Conservation (phyloP, 53 echinoderm and acorn worm species). For the Glandiceps talaboti region DNA sequence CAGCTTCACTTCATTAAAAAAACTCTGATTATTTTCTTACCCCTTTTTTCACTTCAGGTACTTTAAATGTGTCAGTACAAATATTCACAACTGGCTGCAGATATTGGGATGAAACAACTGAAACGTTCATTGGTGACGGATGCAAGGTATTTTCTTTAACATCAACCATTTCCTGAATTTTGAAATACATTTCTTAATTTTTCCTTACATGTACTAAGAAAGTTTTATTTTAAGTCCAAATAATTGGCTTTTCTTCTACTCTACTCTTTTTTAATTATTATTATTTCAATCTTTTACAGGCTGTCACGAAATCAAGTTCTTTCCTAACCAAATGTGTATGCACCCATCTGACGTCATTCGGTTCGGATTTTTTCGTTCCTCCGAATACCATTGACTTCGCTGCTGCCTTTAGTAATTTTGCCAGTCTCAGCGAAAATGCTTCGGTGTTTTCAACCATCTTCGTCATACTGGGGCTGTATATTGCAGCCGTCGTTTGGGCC, state of each 20-base stretch:
- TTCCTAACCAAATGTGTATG: background rate
- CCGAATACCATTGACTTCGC: background rate
- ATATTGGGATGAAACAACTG: slow-evolving; percentile 23
- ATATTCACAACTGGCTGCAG: slow-evolving; percentile 33
- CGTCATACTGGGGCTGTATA: background rate
- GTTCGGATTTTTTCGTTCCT: background rate
- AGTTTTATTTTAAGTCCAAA: too few relatives aligned
- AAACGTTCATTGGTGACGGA: slow-evolving; percentile 25
- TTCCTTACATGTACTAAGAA: too few relatives aligned
- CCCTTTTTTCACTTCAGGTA: background rate
- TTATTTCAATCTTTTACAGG: background rate
- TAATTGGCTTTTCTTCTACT: too few relatives aligned
- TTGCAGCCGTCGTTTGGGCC: background rate
- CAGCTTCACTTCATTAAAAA: too few relatives aligned
- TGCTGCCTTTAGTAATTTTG: background rate
- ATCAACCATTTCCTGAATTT: too few relatives aligned
- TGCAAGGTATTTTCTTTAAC: slow-evolving; percentile 40
- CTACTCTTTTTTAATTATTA: too few relatives aligned
- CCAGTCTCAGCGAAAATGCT: background rate
- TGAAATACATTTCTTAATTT: too few relatives aligned
- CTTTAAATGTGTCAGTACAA: slow-evolving; percentile 8
- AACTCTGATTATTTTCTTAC: too few relatives aligned
- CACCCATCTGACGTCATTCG: background rate
- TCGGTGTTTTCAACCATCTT: background rate
- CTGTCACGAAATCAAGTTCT: background rate